Conservation (phyloP, 1,140 invertebrate species). For the Argopecten irradians region DNA sequence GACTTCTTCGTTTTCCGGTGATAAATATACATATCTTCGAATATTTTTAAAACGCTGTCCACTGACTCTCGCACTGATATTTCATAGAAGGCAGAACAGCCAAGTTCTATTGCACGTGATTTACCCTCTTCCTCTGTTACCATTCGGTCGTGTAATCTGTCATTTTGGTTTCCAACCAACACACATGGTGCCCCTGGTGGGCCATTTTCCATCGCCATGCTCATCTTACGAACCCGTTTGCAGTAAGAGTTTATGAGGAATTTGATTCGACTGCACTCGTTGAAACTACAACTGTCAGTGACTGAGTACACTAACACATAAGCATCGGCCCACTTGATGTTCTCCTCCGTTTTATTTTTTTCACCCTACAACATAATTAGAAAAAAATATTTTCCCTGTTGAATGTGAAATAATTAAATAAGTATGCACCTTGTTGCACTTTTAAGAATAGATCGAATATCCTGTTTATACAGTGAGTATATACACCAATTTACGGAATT, state of each 20-base stretch:
- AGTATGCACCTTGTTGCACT: neutral
- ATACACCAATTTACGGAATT: no score
- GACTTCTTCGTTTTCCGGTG: conserved; percentile 44
- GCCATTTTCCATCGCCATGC: conserved; percentile 78
- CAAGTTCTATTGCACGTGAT: conserved; percentile 83
- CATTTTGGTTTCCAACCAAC: conserved; percentile 91
- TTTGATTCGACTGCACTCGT: conserved; percentile 87
- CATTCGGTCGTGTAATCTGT: conserved; percentile 93
- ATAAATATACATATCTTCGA: conserved; percentile 63
- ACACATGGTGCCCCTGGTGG: conserved; percentile 81
- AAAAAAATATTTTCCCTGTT: neutral
- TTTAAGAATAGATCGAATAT: no score
- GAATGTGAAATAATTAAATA: neutral
- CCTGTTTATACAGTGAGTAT: no score
- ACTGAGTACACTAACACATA: conserved; percentile 94
- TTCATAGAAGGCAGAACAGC: conserved; percentile 88
- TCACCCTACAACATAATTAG: conserved; percentile 81
- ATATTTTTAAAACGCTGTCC: conserved; percentile 76
- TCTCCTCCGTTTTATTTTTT: conserved; percentile 85
- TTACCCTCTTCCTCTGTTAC: conserved; percentile 90
- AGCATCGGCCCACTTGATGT: conserved; percentile 92
- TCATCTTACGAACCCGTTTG: conserved; percentile 80
- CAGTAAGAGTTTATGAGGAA: conserved; percentile 89
- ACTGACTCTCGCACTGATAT: conserved; percentile 88
- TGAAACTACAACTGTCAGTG: conserved; percentile 90